These are phyloP conservation scores for Acholoe squamosa DNA, from an alignment of 2,888 invertebrate species.

Conservation along the genomic window DNA sequence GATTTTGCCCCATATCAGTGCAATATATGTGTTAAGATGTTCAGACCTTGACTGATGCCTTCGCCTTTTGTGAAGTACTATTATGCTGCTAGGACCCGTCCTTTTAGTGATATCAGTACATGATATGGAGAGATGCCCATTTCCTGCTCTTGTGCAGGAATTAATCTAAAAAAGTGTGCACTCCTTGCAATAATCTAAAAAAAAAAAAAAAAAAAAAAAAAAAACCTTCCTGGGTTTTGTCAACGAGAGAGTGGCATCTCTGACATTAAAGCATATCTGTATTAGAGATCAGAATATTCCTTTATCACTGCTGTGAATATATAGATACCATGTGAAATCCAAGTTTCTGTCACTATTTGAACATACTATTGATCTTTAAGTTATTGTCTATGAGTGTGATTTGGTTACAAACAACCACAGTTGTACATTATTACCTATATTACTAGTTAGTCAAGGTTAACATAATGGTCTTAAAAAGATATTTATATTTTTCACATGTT, in stretches of 20 bases:
- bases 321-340: slow-evolving; percentile 8
- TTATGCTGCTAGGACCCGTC: background rate
- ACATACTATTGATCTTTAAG: background rate
- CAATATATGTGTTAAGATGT: too few relatives aligned
- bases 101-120: too few relatives aligned
- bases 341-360: background rate
- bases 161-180: background rate
- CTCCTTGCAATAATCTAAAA: too few relatives aligned
- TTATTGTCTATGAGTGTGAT: slow-evolving; percentile 11
- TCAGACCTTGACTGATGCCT: too few relatives aligned
- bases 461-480: slow-evolving; percentile 11
- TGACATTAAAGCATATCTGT: background rate
- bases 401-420: background rate
- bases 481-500: too few relatives aligned
- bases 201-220: background rate
- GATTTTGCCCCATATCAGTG: too few relatives aligned
- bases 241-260: background rate
- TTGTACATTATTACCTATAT: background rate
- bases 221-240: background rate
- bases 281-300: background rate
- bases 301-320: background rate
- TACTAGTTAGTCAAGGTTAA: slow-evolving; percentile 21
- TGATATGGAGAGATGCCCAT: too few relatives aligned
- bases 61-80: too few relatives aligned
- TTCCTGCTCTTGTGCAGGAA: too few relatives aligned